phyloP scores from a whole-genome alignment of 2,797 vertebrate genomes.

The Sternotherus odoratus region DNA sequence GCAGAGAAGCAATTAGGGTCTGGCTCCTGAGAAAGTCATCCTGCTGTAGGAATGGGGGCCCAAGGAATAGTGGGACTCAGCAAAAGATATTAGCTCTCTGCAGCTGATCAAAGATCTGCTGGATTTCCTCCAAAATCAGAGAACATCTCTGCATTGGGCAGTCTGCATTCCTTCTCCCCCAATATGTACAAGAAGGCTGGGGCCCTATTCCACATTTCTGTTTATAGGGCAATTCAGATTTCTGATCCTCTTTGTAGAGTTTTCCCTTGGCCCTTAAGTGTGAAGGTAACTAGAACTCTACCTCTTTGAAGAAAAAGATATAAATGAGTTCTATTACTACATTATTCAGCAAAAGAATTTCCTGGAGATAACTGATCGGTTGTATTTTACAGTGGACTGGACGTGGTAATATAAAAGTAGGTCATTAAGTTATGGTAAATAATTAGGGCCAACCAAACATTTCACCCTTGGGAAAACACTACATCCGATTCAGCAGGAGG shows the following conservation, averaged over 20 bases:
- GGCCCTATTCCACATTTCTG: neutral
- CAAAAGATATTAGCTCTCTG: neutral
- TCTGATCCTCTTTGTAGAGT: neutral
- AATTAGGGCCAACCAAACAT: neutral
- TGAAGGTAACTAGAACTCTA: neutral
- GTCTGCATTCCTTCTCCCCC: neutral
- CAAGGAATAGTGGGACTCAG: neutral
- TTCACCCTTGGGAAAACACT: neutral
- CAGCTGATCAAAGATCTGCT: neutral
- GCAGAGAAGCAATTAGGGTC: neutral
- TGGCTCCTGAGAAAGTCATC: neutral
- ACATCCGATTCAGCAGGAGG: neutral
- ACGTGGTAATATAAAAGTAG: neutral
- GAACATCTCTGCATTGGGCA: neutral
- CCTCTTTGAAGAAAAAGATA: neutral
- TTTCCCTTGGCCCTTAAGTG: neutral
- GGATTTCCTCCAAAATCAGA: neutral
- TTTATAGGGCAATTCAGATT: neutral
- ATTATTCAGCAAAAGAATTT: neutral
- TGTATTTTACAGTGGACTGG: neutral
- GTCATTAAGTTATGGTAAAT: neutral
- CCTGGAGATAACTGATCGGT: neutral
- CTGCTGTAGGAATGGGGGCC: accelerated
- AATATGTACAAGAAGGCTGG: neutral
- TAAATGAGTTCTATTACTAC: neutral